A percentile compares a stretch with the other conserved stretches of the same genome.
These are phyloP conservation scores for Ditula angustiorana DNA, from an alignment of 2,888 invertebrate species.

Conservation along the genomic window DNA sequence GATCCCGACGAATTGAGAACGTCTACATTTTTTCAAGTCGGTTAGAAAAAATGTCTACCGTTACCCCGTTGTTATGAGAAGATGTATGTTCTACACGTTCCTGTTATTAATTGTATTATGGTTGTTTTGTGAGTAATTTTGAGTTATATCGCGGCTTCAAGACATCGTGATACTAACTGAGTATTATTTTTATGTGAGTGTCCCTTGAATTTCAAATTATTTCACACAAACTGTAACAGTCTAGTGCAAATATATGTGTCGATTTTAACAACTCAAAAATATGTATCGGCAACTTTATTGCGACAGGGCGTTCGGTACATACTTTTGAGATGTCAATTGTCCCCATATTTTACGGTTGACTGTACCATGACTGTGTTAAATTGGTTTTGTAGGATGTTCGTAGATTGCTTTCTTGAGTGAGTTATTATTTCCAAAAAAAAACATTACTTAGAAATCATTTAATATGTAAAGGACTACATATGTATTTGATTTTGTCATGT, in stretches of 20 bases:
- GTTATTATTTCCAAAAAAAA: constrained; percentile 4
- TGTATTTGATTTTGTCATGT: background rate
- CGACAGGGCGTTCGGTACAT: too few relatives aligned
- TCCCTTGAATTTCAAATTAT: background rate
- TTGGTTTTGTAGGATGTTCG: constrained; percentile 7
- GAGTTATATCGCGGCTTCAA: constrained; percentile 7
- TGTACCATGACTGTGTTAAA: background rate
- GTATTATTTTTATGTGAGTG: constrained; percentile 11
- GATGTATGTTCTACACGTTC: too few relatives aligned
- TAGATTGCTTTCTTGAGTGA: constrained; percentile 21
- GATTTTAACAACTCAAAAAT: too few relatives aligned
- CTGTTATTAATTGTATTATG: background rate
- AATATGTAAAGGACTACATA: background rate
- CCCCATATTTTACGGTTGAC: too few relatives aligned
- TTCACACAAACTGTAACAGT: constrained; percentile 8
- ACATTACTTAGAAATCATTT: background rate
- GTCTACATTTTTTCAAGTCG: too few relatives aligned
- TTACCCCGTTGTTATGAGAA: too few relatives aligned
- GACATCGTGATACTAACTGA: constrained; percentile 13
- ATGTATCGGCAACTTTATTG: too few relatives aligned
- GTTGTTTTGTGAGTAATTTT: constrained; percentile 9
- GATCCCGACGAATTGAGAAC: too few relatives aligned
- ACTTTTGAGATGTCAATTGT: too few relatives aligned
- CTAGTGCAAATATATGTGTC: too few relatives aligned
- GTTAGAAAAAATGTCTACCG: too few relatives aligned